These are phyloP conservation scores for Chloropsis cyanopogon DNA, from an alignment of 2,113 vertebrate genomes.

Conservation along the genomic window DNA sequence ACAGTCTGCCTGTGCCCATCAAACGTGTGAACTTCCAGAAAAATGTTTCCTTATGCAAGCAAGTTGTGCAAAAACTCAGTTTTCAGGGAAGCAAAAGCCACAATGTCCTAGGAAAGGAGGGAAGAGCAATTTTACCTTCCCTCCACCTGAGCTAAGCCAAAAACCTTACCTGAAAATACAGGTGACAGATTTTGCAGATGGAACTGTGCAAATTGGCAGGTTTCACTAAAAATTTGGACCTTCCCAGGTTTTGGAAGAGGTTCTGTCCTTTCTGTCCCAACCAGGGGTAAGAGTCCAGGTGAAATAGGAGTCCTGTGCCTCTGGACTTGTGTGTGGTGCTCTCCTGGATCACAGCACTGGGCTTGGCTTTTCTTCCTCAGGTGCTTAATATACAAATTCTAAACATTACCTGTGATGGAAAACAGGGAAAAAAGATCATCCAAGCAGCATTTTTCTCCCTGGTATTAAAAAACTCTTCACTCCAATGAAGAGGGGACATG, in stretches of 20 bases:
- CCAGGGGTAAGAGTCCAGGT: neutral
- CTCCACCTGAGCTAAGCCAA: neutral
- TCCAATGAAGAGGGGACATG: neutral
- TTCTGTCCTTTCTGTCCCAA: neutral
- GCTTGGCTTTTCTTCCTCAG: neutral
- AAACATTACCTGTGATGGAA: neutral
- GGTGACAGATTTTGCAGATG: neutral
- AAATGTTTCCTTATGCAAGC: neutral
- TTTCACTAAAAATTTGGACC: neutral
- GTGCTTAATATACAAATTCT: neutral
- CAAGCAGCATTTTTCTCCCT: neutral
- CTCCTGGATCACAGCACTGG: neutral
- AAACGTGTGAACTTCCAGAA: neutral
- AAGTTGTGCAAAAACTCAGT: neutral
- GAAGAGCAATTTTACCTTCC: neutral
- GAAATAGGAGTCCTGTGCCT: neutral
- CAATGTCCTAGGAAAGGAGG: neutral
- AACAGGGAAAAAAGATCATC: accelerated
- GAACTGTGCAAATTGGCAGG: neutral
- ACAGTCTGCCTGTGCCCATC: neutral
- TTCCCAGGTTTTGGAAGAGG: neutral
- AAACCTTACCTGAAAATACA: neutral
- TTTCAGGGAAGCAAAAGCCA: neutral
- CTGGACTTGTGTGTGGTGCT: neutral
- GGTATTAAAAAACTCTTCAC: neutral